Percentiles rank a stretch among this genome's conserved stretches.
These are phyloP conservation scores for Novumbra hubbsi DNA, from an alignment of 2,797 vertebrate genomes.

Conservation along the genomic window DNA sequence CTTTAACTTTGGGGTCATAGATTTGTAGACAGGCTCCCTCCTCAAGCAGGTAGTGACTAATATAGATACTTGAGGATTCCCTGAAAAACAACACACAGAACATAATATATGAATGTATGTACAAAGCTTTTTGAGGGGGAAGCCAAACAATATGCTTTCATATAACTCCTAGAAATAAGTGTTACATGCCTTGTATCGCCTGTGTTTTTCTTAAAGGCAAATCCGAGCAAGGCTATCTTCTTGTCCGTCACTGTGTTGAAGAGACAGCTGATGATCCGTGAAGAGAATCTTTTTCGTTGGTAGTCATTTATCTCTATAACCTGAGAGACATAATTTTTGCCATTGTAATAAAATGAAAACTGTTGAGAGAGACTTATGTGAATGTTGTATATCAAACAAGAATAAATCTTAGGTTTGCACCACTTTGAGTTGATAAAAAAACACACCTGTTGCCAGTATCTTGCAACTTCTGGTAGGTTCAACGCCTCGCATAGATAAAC, in stretches of 20 bases:
- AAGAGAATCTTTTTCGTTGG: slow-evolving; percentile 84
- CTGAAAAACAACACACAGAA: slow-evolving; percentile 19
- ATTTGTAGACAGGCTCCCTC: slow-evolving; percentile 50
- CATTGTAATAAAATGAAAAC: neutral
- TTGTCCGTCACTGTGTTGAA: slow-evolving; percentile 87
- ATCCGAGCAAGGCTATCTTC: slow-evolving; percentile 87
- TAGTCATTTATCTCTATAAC: slow-evolving; percentile 91
- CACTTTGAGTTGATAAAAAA: neutral
- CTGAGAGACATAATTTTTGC: slow-evolving; percentile 57
- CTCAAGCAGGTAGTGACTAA: slow-evolving; percentile 49
- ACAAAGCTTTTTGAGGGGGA: neutral
- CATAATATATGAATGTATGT: neutral
- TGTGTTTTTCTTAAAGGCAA: slow-evolving; percentile 91
- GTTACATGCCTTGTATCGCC: slow-evolving; percentile 81
- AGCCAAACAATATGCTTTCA: neutral
- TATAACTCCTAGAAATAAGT: neutral
- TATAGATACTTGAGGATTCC: slow-evolving; percentile 52
- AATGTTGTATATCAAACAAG: neutral
- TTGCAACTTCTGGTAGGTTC: slow-evolving; percentile 85
- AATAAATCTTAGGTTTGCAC: neutral
- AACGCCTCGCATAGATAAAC: slow-evolving; percentile 88
- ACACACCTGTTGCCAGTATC: slow-evolving; percentile 87
- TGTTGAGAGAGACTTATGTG: neutral
- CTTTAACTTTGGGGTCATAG: slow-evolving; percentile 47
- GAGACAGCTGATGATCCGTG: slow-evolving; percentile 84